phyloP scores from a whole-genome alignment of 2,797 vertebrate genomes.

The Pagetopsis macropterus region DNA sequence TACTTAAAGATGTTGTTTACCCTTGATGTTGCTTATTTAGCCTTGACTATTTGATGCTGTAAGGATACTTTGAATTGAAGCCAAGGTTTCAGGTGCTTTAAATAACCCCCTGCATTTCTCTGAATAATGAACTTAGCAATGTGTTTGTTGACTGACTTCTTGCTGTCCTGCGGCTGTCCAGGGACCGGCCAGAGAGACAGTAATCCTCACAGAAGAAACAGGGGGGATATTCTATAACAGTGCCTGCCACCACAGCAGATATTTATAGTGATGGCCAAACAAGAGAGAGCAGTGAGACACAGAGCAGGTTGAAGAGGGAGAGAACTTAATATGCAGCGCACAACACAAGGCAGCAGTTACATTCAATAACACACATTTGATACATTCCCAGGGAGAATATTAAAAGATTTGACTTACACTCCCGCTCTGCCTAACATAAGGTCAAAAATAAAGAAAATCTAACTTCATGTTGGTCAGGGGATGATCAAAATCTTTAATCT shows the following conservation, averaged over 20 bases:
- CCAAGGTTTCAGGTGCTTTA: neutral
- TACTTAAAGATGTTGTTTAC: neutral
- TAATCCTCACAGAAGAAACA: conserved; percentile 63
- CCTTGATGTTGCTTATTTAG: neutral
- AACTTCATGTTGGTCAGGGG: conserved; percentile 10
- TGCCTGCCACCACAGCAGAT: conserved; percentile 56
- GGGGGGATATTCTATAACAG: conserved; percentile 65
- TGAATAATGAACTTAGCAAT: conserved; percentile 19
- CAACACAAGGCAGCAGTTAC: conserved; percentile 12
- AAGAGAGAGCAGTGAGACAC: conserved; percentile 47
- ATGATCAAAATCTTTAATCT: neutral
- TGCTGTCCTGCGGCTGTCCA: conserved; percentile 38
- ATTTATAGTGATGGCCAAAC: conserved; percentile 72
- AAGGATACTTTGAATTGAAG: neutral
- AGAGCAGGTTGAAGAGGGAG: conserved; percentile 25
- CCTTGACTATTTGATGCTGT: neutral
- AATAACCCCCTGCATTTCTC: conserved; percentile 1
- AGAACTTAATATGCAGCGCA: neutral
- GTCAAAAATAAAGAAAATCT: conserved; percentile 23
- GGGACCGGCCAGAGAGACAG: conserved; percentile 43
- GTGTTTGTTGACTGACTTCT: conserved; percentile 50
- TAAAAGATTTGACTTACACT: conserved; percentile 23
- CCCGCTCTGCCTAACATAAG: conserved; percentile 30
- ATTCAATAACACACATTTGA: conserved; percentile 22
- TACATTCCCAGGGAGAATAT: conserved; percentile 29